Percentiles rank a stretch among this genome's conserved stretches.
Evolutionary conservation across 2,888 invertebrate genomes (phyloP).

Genomic region (Agrotis clavis): DNA sequence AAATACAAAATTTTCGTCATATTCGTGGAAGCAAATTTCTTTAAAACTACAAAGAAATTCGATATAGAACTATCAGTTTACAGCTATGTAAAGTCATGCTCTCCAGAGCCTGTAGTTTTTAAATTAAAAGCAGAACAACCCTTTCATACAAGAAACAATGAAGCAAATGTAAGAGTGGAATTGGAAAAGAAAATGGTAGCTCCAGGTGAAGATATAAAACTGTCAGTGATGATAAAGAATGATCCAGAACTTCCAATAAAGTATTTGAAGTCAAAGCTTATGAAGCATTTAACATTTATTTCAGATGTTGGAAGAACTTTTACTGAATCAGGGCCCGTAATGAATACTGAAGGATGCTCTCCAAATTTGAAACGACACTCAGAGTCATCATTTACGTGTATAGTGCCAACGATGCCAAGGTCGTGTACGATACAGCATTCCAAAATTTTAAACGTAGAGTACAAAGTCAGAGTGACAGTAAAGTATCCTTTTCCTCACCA

Average conservation of each 20-base stretch:
- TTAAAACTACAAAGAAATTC: conserved; percentile 6
- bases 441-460: conserved; percentile 7
- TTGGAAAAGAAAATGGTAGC: background rate
- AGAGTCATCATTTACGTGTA: conserved; percentile 1
- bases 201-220: conserved; percentile 14
- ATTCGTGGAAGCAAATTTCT: conserved; percentile 8
- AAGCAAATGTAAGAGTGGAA: background rate
- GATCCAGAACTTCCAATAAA: conserved; percentile 13
- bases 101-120: background rate
- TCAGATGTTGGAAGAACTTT: conserved; percentile 1
- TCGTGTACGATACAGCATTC: conserved; percentile 17
- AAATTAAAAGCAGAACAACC: background rate
- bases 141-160: background rate
- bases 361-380: background rate
- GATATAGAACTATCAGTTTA: conserved; percentile 7
- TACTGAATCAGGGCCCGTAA: conserved; percentile 6
- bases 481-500: background rate
- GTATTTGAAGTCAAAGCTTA: conserved; percentile 4
- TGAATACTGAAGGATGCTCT: conserved; percentile 2
- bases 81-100: conserved; percentile 1
- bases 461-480: conserved; percentile 21
- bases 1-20: conserved; percentile 1
- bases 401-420: conserved; percentile 3
- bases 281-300: conserved; percentile 7
- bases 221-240: conserved; percentile 1